Percentiles rank a stretch among this genome's conserved stretches.
Evolutionary conservation across 64 coral and sea anemone species (phyloP).

Genomic region (Hydrozoanthus tunicans): DNA sequence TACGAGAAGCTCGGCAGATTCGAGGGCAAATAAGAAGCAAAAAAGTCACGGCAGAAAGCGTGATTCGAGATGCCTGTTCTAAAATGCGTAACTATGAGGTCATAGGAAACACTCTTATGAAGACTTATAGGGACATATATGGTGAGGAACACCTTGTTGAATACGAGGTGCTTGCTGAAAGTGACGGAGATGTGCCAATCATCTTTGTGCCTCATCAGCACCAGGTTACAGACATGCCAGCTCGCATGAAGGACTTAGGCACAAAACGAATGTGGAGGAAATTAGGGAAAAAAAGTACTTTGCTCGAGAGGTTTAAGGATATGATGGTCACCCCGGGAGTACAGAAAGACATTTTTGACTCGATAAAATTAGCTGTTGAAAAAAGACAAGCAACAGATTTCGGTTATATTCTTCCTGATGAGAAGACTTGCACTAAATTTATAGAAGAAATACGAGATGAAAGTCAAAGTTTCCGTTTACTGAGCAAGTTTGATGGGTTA

Average conservation of each 20-base stretch:
- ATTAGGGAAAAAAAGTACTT: slow-evolving; percentile 3
- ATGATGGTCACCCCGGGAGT: not conserved
- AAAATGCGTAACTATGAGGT: not conserved
- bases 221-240: slow-evolving; percentile 18
- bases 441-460: not conserved
- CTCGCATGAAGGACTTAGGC: slow-evolving; percentile 2
- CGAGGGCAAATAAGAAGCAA: no score
- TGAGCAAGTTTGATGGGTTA: no score
- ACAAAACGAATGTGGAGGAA: slow-evolving; percentile 17
- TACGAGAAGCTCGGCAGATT: no score
- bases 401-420: slow-evolving; percentile 38
- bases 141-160: not conserved
- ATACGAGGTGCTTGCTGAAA: not conserved
- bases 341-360: not conserved
- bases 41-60: not conserved
- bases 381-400: slow-evolving; percentile 35
- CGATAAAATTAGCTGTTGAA: not conserved
- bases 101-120: not conserved
- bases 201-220: slow-evolving; percentile 13
- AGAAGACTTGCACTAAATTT: slow-evolving; percentile 11
- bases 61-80: not conserved
- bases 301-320: not conserved
- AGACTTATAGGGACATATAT: not conserved
- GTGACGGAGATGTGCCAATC: not conserved
- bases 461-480: not conserved